Base-by-base conservation (phyloP, 1,140 invertebrate genomes). In the Sycophaga agraensis region DNA sequence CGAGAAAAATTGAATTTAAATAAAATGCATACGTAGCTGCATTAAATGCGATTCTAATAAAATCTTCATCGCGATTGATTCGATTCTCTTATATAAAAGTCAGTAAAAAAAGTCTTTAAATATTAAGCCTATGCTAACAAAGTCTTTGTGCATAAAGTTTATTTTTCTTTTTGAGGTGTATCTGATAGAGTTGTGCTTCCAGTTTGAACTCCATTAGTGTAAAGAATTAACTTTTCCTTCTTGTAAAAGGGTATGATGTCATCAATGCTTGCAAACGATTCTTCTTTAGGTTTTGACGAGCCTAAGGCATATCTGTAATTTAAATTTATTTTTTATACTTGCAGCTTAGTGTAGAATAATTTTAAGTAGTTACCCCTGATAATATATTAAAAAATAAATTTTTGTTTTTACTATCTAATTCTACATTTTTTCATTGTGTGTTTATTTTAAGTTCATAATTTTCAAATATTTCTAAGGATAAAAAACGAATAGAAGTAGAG, bases 171-270 rank as follows among this genome's bases (percentile, higher is more conserved):
- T 8, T 68, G 55, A 11, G 76, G 78, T 9, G 77, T 71, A 5
- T 79, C 74, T 1, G 75, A 73, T 40, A 80, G 69, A 70, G 55
- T 77, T 16, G 77, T 79, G 40, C 70, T 74, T 39, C 76, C 78
- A 42, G 71, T 74, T 65, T 72, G 68, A 22, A 72, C 49, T 12
- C 77, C 78, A n/a, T 67, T 63, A 6, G 72, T 75, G n/a, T 76
- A 65, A 0, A 80, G 69, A 8, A 78, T 42, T 9, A 80, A 59
- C 35, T 75, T 75, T 43, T 79, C 73, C 34, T 60, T 66, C 24
- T 66, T 70, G 42, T 80, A 71, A 66, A 71, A 79, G 35, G 51
- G 58, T 4, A 81, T 69, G 0, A 81, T 78, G n/a, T 80, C 79
- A n/a, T 81, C 79, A 3, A 81, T 61, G 7, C 31, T 75, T 0